Conservation (phyloP, 2,888 invertebrate genomes). For the Acanthacorydalis orientalis region DNA sequence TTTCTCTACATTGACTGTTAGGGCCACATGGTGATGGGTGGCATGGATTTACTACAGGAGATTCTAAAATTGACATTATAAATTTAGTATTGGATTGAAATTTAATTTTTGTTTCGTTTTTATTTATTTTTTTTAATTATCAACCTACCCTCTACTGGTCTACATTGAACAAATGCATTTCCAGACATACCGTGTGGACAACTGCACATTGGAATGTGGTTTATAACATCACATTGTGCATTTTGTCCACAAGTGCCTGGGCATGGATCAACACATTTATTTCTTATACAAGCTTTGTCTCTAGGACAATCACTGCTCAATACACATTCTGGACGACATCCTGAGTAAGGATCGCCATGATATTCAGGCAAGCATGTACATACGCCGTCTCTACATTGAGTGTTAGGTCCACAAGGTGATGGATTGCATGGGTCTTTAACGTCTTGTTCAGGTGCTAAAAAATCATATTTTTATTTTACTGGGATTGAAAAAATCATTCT, state of each 20-base stretch:
- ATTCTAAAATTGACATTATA: not conserved
- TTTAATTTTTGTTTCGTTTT: too few relatives aligned
- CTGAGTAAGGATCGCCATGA: constrained; percentile 31
- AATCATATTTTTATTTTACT: not conserved
- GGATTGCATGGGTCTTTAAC: constrained; percentile 40
- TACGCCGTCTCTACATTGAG: constrained; percentile 29
- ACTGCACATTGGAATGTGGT: constrained; percentile 39
- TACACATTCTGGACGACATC: constrained; percentile 42
- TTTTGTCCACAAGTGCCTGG: constrained; percentile 43
- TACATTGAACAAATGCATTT: constrained; percentile 50
- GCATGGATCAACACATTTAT: constrained; percentile 42
- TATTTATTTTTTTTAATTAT: not conserved
- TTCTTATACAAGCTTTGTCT: constrained; percentile 39
- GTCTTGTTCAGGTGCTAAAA: constrained; percentile 11
- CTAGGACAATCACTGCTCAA: constrained; percentile 40
- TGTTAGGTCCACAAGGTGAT: constrained; percentile 56
- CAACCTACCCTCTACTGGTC: constrained; percentile 34
- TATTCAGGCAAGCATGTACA: constrained; percentile 29
- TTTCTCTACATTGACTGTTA: constrained; percentile 41
- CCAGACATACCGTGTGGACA: constrained; percentile 48
- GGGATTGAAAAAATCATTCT: too few relatives aligned
- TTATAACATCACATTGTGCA: constrained; percentile 37
- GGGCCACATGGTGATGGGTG: constrained; percentile 47
- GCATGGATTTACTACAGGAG: constrained; percentile 33
- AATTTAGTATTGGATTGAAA: too few relatives aligned